Evolutionary conservation across 2,888 invertebrate genomes (phyloP), one percentile per base, ranked within the genome.

Genomic region (Apamea sordens): DNA sequence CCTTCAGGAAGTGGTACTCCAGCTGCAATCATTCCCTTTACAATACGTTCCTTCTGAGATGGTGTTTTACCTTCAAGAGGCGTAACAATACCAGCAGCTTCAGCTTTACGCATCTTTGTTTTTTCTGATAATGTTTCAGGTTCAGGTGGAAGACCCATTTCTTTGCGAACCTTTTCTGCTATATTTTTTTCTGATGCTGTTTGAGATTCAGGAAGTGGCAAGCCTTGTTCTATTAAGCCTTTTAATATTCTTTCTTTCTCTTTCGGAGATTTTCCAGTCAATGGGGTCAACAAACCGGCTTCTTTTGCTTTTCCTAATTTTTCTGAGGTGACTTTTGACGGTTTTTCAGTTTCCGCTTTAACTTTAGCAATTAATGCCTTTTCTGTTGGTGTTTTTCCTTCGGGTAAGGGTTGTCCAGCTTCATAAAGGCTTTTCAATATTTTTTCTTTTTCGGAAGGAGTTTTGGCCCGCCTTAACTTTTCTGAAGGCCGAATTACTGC

Each of bases 361-460:
- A 88, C 56, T 79, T 89, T 88, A 10, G 76, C 69, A 64, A 89
- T 86, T 0, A 90, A 28, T 65, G 77, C 78, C 76, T 90, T 89
- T 76, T 90, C 89, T 8, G 88, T 82, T 1, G 84, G 44, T 3
- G 89, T 89, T 72, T 79, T 70, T 67, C 80, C 63, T 67, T 79
- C 82, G 10, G 85, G 84, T 13, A 92, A 76, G 0, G 90, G 86
- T 2, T 91, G 64, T 3, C 91, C 91, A 3, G 85, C 68, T 36
- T 88, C 89, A 1, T 86, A 87, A 76, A 89, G 86, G 0, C 69
- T 84, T 81, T 61, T 89, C 0, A 92, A 68, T 15, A 92, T 86
- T 70, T 89, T 92, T 81, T 90, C 92, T 77, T 91, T 92, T 72
- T 92, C 86, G 21, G 84, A 53, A 1, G 80, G 71, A 8, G 86